phyloP scores from a whole-genome alignment of 2,797 vertebrate genomes.

The Percopsis omiscomaycus region DNA sequence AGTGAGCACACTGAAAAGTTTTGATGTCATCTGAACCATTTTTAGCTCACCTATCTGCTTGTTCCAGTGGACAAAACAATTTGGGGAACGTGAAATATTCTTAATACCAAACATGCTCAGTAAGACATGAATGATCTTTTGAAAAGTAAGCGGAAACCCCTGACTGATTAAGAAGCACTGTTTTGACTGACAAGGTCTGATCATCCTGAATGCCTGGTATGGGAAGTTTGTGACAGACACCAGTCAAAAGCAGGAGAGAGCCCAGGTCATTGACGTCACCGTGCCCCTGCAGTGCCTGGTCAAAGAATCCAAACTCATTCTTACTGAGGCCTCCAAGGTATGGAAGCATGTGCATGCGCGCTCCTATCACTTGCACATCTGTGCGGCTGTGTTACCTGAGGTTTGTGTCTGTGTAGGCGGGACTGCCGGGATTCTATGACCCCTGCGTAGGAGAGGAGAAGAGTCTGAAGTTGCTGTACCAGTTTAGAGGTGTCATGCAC shows the following conservation, averaged over 20 bases:
- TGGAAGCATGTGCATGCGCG: background rate
- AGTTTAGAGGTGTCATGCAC: constrained; percentile 95
- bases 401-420: constrained; percentile 74
- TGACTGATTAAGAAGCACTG: too few relatives aligned
- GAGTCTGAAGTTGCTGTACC: constrained; percentile 94
- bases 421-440: constrained; percentile 95
- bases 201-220: constrained; percentile 96
- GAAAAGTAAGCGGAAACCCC: too few relatives aligned
- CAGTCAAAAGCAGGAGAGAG: constrained; percentile 86
- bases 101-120: too few relatives aligned
- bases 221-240: constrained; percentile 96
- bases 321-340: constrained; percentile 96
- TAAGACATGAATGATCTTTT: too few relatives aligned
- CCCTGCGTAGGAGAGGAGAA: constrained; percentile 97
- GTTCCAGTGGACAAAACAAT: too few relatives aligned
- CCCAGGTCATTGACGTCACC: constrained; percentile 94
- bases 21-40: too few relatives aligned
- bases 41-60: too few relatives aligned
- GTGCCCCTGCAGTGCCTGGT: constrained; percentile 96
- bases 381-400: background rate
- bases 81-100: too few relatives aligned
- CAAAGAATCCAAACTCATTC: constrained; percentile 97
- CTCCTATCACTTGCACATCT: too few relatives aligned
- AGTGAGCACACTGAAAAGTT: too few relatives aligned
- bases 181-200: constrained; percentile 79